Conservation (phyloP, 23 tunicate genomes). For the Clavelina lepadiformis region DNA sequence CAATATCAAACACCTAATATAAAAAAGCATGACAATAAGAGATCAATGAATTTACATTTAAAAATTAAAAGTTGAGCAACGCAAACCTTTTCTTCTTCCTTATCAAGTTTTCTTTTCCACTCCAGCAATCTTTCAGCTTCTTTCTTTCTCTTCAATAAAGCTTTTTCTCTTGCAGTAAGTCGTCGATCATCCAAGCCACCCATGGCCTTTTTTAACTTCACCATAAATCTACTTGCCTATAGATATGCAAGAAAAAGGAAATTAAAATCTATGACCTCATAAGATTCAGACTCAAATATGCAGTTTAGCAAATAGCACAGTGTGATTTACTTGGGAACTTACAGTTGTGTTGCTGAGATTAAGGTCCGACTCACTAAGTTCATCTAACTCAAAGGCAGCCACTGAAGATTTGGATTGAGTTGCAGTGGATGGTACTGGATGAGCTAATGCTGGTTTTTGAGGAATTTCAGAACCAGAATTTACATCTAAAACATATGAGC, state of each 20-base stretch:
- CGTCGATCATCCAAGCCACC: slow-evolving; percentile 51
- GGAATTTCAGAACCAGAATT: too few species aligned
- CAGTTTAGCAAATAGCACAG: background rate
- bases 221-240: slow-evolving; percentile 26
- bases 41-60: background rate
- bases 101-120: slow-evolving; percentile 80
- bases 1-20: slow-evolving; percentile 54
- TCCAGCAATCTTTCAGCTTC: slow-evolving; percentile 75
- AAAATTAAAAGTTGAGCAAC: background rate
- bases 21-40: slow-evolving; percentile 11
- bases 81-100: slow-evolving; percentile 74
- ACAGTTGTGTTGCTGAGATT: slow-evolving; percentile 16
- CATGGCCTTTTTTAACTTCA: slow-evolving; percentile 9
- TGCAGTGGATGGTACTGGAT: too few species aligned
- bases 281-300: background rate
- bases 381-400: too few species aligned
- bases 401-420: too few species aligned
- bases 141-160: slow-evolving; percentile 52
- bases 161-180: slow-evolving; percentile 66
- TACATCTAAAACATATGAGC: too few species aligned
- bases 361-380: slow-evolving; percentile 19
- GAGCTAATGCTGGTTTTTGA: too few species aligned
- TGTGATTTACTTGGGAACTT: background rate
- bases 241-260: background rate
- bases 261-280: background rate